A percentile compares a stretch with the other conserved stretches of the same genome.
phyloP scores from a whole-genome alignment of 2,888 invertebrate species.

The Diogma glabrata region DNA sequence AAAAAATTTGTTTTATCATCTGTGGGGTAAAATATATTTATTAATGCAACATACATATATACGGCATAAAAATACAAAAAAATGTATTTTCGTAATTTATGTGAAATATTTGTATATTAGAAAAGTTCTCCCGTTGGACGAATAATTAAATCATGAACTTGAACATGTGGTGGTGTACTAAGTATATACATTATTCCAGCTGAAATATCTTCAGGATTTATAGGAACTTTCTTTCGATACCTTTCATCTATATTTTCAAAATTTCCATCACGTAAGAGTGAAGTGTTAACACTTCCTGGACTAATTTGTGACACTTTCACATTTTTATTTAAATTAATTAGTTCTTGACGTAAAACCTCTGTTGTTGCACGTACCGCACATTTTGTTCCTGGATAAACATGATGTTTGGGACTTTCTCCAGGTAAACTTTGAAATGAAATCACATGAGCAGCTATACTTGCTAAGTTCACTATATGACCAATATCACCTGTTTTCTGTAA shows the following conservation, averaged over 20 bases:
- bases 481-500: constrained; percentile 35
- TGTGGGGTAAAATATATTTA: too few species aligned
- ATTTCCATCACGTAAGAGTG: constrained; percentile 22
- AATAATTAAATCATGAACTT: constrained; percentile 4
- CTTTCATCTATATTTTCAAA: background rate
- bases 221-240: too few species aligned
- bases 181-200: constrained; percentile 24
- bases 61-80: too few species aligned
- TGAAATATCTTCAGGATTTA: constrained; percentile 21
- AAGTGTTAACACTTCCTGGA: constrained; percentile 22
- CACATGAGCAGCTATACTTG: constrained; percentile 30
- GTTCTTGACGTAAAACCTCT: constrained; percentile 26
- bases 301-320: background rate
- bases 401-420: constrained; percentile 16
- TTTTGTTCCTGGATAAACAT: constrained; percentile 28
- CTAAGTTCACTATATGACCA: constrained; percentile 39
- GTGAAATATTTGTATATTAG: too few species aligned
- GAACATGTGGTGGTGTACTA: constrained; percentile 25
- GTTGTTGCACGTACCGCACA: constrained; percentile 26
- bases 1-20: too few species aligned
- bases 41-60: too few species aligned
- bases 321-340: constrained; percentile 14
- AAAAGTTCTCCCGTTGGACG: background rate
- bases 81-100: too few species aligned
- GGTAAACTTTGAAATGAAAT: constrained; percentile 16